A percentile compares a stretch with the other conserved stretches of the same genome.
Evolutionary conservation across 2,888 invertebrate genomes (phyloP).

Genomic region (Athalia circularis): DNA sequence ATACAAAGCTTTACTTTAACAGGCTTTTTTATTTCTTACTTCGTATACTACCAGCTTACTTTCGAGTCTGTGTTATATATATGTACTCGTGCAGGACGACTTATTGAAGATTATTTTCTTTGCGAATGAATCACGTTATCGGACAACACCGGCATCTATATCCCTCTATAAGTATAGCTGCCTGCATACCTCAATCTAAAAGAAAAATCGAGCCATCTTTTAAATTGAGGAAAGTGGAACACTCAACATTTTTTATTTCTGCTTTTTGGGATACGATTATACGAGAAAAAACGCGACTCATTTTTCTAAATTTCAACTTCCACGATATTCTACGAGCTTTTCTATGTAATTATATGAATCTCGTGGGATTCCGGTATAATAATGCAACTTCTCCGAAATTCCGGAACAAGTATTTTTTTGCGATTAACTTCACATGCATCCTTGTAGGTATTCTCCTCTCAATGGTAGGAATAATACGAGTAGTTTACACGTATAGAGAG

Average conservation of each 20-base stretch:
- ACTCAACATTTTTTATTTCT: too few species aligned
- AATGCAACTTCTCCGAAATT: constrained; percentile 12
- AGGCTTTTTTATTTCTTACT: not conserved
- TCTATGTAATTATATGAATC: not conserved
- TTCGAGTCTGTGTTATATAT: not conserved
- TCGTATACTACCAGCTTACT: constrained; percentile 18
- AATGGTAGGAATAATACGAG: not conserved
- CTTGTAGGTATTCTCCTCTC: not conserved
- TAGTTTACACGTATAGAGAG: not conserved
- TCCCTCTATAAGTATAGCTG: not conserved
- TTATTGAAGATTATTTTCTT: constrained; percentile 24
- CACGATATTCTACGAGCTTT: not conserved
- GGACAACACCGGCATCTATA: not conserved
- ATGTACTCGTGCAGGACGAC: not conserved
- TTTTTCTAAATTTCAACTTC: not conserved
- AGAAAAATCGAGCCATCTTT: too few species aligned
- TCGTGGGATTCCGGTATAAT: not conserved
- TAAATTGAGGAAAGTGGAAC: too few species aligned
- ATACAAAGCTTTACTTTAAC: not conserved
- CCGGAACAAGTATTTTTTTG: not conserved
- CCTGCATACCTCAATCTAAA: not conserved
- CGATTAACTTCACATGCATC: not conserved
- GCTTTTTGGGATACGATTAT: not conserved
- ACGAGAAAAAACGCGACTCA: not conserved
- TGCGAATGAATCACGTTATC: constrained; percentile 9